Conservation (phyloP, 2,797 vertebrate genomes). For the Tapirus indicus region DNA sequence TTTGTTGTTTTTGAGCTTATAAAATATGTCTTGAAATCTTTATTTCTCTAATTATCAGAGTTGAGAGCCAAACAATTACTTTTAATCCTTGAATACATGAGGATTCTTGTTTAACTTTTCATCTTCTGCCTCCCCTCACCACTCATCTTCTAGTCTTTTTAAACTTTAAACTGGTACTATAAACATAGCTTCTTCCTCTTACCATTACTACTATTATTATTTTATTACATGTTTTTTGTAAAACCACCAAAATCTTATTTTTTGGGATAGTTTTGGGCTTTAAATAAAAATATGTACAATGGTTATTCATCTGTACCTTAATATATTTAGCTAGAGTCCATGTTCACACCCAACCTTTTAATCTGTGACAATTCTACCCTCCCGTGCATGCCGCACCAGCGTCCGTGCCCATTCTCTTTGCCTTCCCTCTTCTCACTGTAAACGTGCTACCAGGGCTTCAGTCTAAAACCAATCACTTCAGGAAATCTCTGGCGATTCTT, state of each 20-base stretch:
- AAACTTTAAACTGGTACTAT: neutral
- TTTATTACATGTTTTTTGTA: neutral
- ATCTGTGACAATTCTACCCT: neutral
- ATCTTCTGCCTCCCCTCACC: neutral
- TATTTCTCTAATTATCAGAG: neutral
- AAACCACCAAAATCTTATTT: neutral
- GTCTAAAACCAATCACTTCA: neutral
- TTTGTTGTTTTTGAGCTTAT: neutral
- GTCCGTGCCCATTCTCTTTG: fast-evolving
- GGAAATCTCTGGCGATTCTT: neutral
- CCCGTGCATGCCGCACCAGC: no score
- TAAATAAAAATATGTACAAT: neutral
- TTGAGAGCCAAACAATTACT: neutral
- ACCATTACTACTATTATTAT: neutral
- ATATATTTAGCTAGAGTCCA: neutral
- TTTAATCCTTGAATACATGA: neutral
- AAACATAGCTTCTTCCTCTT: neutral
- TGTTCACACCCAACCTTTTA: neutral
- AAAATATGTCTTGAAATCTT: neutral
- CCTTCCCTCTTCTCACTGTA: neutral
- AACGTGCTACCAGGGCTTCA: neutral
- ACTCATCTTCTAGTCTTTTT: neutral
- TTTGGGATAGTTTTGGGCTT: neutral
- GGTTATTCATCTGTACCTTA: neutral
- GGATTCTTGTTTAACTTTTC: neutral